Evolutionary conservation across 1,140 invertebrate species (phyloP).

Genomic region (Zaprionus gabonicus): DNA sequence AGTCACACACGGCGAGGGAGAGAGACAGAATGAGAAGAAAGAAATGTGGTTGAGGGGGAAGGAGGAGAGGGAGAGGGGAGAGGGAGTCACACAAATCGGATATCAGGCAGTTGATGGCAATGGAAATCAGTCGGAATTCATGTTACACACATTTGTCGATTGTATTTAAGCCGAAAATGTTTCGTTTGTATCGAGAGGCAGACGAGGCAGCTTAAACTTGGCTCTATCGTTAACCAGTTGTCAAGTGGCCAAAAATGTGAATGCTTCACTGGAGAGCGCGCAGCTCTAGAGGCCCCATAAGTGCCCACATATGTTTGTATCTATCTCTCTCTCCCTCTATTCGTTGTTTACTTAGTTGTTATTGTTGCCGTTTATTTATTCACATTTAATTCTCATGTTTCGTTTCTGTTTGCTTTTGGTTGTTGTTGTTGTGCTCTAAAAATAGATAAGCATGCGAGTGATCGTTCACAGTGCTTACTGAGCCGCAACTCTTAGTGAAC

Average conservation of each 20-base stretch:
- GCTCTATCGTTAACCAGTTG: constrained; percentile 38
- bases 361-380: constrained; percentile 35
- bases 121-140: constrained; percentile 45
- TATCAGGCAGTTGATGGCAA: constrained; percentile 62
- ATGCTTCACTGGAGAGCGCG: neutral
- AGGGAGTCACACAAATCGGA: constrained; percentile 50
- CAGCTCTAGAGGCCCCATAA: neutral
- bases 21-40: neutral
- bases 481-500: neutral
- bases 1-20: constrained; percentile 5
- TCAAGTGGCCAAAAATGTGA: constrained; percentile 23
- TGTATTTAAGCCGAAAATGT: constrained; percentile 25
- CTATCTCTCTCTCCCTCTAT: constrained; percentile 5
- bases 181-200: neutral
- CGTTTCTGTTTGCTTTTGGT: constrained; percentile 22
- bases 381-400: constrained; percentile 43
- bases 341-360: constrained; percentile 1
- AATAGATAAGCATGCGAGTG: constrained; percentile 32
- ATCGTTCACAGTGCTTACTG: neutral
- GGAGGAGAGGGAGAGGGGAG: neutral
- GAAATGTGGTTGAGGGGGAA: neutral
- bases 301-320: constrained; percentile 1
- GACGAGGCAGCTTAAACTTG: neutral
- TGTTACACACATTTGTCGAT: constrained; percentile 33
- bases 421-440: constrained; percentile 36